Evolutionary conservation across 2,113 vertebrate genomes (phyloP).

Genomic region (Pyrgilauda ruficollis): DNA sequence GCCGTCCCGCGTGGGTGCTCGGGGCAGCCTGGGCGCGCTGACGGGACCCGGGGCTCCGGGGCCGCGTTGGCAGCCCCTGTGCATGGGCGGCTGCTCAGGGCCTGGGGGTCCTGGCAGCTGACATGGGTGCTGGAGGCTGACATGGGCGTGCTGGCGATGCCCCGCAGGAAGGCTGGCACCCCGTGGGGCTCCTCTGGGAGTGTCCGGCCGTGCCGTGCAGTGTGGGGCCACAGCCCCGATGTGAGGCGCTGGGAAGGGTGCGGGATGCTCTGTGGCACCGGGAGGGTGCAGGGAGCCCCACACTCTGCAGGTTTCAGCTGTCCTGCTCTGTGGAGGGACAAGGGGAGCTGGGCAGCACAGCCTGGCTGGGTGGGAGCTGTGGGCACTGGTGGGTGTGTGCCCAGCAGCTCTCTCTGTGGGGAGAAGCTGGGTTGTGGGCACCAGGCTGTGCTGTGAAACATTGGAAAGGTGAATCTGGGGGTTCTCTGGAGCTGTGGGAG

Average conservation of each 20-base stretch:
- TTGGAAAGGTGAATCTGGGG: not conserved
- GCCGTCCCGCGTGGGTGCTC: not conserved
- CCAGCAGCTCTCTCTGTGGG: not conserved
- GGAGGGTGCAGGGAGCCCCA: too few species aligned
- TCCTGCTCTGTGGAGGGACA: not conserved
- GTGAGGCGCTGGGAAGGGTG: not conserved
- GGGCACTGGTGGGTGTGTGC: not conserved
- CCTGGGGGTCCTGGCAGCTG: not conserved
- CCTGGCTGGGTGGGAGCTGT: accelerated
- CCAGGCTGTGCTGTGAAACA: accelerated
- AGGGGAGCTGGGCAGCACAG: not conserved
- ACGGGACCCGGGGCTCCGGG: not conserved
- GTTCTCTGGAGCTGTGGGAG: not conserved
- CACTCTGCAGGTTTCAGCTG: accelerated
- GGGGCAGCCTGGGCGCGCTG: not conserved
- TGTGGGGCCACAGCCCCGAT: accelerated
- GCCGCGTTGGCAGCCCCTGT: not conserved
- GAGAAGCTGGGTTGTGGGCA: accelerated
- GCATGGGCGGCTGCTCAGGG: not conserved
- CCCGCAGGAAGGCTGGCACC: not conserved
- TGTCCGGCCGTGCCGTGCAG: not conserved
- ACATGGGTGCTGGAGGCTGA: not conserved
- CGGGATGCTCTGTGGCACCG: not conserved
- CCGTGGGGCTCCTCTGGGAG: accelerated
- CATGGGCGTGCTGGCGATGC: not conserved